phyloP scores from a whole-genome alignment of 2,113 vertebrate genomes.

The Ptilorrhoa leucosticta region DNA sequence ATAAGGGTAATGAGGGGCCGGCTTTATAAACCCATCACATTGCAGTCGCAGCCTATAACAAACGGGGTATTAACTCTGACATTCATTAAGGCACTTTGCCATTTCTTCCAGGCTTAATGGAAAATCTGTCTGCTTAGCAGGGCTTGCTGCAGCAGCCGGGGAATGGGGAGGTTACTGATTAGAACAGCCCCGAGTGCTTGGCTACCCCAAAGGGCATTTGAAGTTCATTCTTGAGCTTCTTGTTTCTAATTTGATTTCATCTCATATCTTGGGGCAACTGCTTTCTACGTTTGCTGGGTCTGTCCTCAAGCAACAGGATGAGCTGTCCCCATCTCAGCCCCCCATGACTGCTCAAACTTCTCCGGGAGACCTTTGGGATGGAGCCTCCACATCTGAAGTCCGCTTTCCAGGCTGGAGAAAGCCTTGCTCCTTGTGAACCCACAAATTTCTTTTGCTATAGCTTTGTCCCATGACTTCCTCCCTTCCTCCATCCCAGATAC shows the following conservation, averaged over 20 bases:
- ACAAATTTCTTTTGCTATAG: neutral
- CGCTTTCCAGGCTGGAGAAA: neutral
- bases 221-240: slow-evolving; percentile 21
- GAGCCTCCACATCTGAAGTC: neutral
- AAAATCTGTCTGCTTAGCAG: slow-evolving; percentile 43
- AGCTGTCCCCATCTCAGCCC: neutral
- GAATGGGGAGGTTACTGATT: neutral
- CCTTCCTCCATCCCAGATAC: neutral
- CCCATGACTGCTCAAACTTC: neutral
- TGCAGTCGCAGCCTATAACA: slow-evolving; percentile 24
- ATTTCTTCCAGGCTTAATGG: slow-evolving; percentile 45
- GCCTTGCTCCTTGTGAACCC: rapidly evolving
- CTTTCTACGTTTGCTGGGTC: neutral
- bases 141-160: neutral
- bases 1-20: slow-evolving; percentile 36
- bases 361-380: neutral
- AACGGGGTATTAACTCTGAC: slow-evolving; percentile 48
- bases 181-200: neutral
- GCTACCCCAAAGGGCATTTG: slow-evolving; percentile 20
- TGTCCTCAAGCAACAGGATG: neutral
- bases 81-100: slow-evolving; percentile 60
- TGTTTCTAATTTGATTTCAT: neutral
- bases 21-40: slow-evolving; percentile 53
- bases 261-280: neutral
- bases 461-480: neutral